A percentile compares a stretch with the other conserved stretches of the same genome.
Evolutionary conservation across 2,888 invertebrate species (phyloP).

Genomic region (Lymantria monacha): DNA sequence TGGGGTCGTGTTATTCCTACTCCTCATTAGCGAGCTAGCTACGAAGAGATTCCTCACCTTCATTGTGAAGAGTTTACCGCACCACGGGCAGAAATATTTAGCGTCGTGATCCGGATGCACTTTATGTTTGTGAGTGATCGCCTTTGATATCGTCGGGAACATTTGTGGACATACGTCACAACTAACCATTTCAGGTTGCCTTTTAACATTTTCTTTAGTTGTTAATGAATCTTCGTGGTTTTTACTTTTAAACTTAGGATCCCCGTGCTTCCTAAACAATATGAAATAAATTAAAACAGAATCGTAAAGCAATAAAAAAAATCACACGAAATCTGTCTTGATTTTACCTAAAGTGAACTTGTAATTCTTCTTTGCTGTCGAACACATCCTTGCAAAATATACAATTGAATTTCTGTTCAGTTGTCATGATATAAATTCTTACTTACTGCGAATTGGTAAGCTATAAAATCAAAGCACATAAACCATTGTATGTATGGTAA

Average conservation of each 20-base stretch:
- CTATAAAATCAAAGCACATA: conserved; percentile 1
- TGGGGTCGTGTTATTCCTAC: neutral
- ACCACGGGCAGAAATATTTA: conserved; percentile 85
- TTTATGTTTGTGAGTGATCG: conserved; percentile 86
- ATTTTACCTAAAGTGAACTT: conserved; percentile 83
- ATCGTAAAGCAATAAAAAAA: neutral
- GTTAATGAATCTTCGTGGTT: conserved; percentile 41
- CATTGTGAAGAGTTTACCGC: conserved; percentile 86
- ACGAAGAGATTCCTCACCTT: conserved; percentile 61
- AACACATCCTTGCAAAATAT: conserved; percentile 82
- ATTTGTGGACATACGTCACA: conserved; percentile 84
- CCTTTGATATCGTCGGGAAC: conserved; percentile 82
- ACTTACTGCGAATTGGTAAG: neutral
- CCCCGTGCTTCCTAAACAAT: conserved; percentile 81
- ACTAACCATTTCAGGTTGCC: conserved; percentile 59
- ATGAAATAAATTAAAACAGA: neutral
- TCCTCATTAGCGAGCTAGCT: neutral
- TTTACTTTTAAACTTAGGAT: conserved; percentile 79
- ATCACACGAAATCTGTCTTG: neutral
- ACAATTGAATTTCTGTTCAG: conserved; percentile 68
- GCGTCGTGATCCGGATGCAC: conserved; percentile 84
- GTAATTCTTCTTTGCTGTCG: conserved; percentile 80
- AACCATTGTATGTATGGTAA: conserved; percentile 3
- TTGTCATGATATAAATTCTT: conserved; percentile 44
- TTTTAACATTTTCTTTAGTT: conserved; percentile 44